Conservation (phyloP, 2,797 vertebrate genomes). For the Sarcophilus harrisii region DNA sequence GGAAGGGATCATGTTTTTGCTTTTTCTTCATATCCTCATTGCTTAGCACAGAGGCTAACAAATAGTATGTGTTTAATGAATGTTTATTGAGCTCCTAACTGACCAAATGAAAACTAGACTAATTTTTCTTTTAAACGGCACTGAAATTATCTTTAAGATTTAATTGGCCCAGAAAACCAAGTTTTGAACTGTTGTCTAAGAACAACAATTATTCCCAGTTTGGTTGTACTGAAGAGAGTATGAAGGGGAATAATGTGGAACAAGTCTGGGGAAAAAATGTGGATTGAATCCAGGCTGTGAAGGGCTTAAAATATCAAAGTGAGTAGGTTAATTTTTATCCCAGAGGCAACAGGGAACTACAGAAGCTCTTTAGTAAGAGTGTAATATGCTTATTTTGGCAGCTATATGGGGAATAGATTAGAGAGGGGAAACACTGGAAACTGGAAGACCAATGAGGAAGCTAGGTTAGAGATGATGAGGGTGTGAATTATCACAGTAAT, state of each 20-base stretch:
- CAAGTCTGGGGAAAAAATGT: background rate
- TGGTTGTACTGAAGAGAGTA: background rate
- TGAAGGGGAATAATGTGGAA: background rate
- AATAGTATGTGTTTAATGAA: background rate
- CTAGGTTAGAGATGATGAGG: background rate
- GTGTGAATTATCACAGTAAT: background rate
- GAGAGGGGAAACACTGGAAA: background rate
- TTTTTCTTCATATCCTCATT: background rate
- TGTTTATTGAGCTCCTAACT: background rate
- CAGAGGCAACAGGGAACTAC: background rate
- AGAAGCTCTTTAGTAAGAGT: background rate
- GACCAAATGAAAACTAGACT: background rate
- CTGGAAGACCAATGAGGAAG: background rate
- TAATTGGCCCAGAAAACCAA: background rate
- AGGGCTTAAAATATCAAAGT: background rate
- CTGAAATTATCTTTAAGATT: background rate
- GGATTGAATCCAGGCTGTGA: background rate
- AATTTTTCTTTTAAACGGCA: background rate
- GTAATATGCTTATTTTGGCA: background rate
- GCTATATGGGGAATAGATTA: background rate
- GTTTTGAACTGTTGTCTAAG: background rate
- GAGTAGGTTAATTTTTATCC: background rate
- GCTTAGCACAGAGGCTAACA: background rate
- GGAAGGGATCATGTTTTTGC: background rate
- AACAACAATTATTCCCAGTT: background rate